Conservation (phyloP, 2,888 invertebrate genomes). For the Tenthredo distinguenda region DNA sequence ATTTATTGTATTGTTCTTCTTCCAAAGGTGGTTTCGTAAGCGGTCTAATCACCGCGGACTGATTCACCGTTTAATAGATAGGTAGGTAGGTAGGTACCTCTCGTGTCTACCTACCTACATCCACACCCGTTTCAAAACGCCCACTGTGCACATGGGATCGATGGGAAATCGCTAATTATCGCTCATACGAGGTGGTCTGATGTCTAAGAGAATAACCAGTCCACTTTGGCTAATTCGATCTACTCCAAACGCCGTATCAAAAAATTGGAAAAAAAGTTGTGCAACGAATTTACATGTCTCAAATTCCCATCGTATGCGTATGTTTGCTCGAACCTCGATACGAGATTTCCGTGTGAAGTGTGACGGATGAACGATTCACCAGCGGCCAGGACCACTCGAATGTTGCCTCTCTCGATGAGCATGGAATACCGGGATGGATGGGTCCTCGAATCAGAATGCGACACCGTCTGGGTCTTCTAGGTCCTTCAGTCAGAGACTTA, state of each 20-base stretch:
- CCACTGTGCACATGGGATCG: not conserved
- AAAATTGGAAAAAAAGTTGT: no score
- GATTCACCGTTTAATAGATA: conserved; percentile 68
- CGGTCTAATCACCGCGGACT: conserved; percentile 71
- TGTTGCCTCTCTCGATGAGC: not conserved
- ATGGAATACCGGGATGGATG: not conserved
- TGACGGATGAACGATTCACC: not conserved
- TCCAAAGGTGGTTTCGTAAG: conserved; percentile 62
- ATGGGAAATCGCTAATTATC: not conserved
- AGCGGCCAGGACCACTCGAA: not conserved
- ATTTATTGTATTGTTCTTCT: conserved; percentile 19
- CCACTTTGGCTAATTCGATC: no score
- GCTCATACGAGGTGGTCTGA: not conserved
- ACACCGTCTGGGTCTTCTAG: conserved; percentile 1
- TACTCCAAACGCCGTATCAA: no score
- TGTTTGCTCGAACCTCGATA: not conserved
- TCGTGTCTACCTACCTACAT: not conserved
- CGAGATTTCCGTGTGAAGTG: not conserved
- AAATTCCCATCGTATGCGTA: no score
- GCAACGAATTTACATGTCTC: no score
- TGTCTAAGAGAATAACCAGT: no score
- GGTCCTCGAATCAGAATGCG: conserved; percentile 18
- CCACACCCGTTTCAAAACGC: not conserved
- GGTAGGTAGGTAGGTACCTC: not conserved
- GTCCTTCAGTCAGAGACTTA: not conserved